Conservation (phyloP, 2,113 vertebrate species). For the Hyperoodon ampullatus region DNA sequence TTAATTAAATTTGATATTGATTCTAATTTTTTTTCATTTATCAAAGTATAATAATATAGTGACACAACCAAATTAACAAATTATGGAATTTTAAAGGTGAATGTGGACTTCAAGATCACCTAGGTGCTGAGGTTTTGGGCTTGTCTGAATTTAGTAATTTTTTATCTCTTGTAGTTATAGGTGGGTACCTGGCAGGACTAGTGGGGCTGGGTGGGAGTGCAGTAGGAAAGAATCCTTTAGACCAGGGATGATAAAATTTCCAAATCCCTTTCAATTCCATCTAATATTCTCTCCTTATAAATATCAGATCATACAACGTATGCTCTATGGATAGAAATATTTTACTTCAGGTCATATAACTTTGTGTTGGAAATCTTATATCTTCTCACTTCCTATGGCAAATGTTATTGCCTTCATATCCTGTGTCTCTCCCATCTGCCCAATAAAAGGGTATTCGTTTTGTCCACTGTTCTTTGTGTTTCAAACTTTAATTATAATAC, state of each 20-base stretch:
- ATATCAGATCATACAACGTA: not conserved
- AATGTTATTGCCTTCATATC: not conserved
- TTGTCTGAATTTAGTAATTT: not conserved
- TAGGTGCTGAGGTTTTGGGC: not conserved
- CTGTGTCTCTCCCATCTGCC: not conserved
- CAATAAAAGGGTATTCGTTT: not conserved
- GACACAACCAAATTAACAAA: not conserved
- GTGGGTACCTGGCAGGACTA: not conserved
- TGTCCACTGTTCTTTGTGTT: not conserved
- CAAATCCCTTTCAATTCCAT: not conserved
- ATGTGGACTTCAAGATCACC: not conserved
- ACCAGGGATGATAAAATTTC: not conserved
- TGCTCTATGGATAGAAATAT: not conserved
- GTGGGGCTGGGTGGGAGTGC: fast-evolving
- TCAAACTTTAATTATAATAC: not conserved
- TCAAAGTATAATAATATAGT: not conserved
- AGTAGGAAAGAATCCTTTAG: not conserved
- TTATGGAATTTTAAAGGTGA: not conserved
- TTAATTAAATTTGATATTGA: not conserved
- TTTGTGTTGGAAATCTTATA: not conserved
- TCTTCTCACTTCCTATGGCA: not conserved
- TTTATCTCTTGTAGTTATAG: not conserved
- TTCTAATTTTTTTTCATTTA: not conserved
- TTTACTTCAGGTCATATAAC: not conserved
- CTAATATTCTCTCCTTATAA: not conserved